These are phyloP conservation scores for Platygyra sinensis DNA, from an alignment of 64 coral and sea anemone genomes.

Conservation along the genomic window DNA sequence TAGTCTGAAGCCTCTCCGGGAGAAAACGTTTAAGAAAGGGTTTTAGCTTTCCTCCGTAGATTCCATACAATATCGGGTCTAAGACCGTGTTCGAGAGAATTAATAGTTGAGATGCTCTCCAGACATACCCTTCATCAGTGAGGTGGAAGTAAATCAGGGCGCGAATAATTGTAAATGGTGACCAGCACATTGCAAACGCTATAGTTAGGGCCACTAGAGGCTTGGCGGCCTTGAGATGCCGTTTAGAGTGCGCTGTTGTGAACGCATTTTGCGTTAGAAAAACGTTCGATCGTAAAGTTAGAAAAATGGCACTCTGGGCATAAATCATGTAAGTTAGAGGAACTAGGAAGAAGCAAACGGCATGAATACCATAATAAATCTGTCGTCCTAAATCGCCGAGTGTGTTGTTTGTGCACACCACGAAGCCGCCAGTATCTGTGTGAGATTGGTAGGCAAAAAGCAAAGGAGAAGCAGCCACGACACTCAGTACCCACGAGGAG, in stretches of 20 bases:
- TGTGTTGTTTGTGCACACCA: constrained; percentile 14
- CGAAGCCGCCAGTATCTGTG: background rate
- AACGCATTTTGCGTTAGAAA: background rate
- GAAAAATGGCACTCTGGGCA: constrained; percentile 14
- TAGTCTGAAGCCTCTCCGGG: background rate
- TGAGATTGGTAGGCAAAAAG: constrained; percentile 24
- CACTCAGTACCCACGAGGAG: background rate
- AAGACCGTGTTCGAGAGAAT: constrained; percentile 27
- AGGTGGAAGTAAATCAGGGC: constrained; percentile 49
- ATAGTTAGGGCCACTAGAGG: constrained; percentile 15
- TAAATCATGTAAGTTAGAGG: constrained; percentile 22
- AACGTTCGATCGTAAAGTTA: constrained; percentile 1
- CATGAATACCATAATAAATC: constrained; percentile 36
- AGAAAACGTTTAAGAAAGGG: background rate
- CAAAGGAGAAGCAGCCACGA: constrained; percentile 12
- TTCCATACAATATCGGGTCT: constrained; percentile 46
- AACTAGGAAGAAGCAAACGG: constrained; percentile 10
- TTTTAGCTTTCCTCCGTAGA: constrained; percentile 33
- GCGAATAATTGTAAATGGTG: constrained; percentile 35
- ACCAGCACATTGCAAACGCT: constrained; percentile 41
- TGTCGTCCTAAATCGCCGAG: constrained; percentile 36
- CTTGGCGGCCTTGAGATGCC: constrained; percentile 45
- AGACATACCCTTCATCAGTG: background rate
- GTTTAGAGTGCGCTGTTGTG: background rate
- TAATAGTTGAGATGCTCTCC: constrained; percentile 27